Evolutionary conservation across 2,888 invertebrate genomes (phyloP).

Genomic region (Nephrotoma flavescens): DNA sequence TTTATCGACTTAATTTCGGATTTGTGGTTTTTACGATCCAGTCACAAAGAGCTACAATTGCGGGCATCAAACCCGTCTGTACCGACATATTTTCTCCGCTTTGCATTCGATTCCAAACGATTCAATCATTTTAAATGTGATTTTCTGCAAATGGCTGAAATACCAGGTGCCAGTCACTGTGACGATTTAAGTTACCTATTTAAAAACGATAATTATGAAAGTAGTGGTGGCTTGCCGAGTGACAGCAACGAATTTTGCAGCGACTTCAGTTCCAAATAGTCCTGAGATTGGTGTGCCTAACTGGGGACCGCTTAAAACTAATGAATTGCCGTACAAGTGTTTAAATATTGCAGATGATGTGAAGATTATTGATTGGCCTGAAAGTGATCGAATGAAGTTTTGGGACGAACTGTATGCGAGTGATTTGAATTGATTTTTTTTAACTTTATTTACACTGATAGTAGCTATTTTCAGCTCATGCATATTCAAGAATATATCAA

Average conservation of each 20-base stretch:
- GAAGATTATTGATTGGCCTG: constrained; percentile 21
- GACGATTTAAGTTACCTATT: constrained; percentile 29
- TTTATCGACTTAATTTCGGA: not conserved
- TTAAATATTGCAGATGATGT: constrained; percentile 9
- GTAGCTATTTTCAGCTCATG: too few species aligned
- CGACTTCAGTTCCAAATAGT: constrained; percentile 30
- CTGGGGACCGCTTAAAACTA: not conserved
- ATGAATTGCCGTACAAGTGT: not conserved
- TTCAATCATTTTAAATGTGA: constrained; percentile 23
- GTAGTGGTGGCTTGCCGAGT: not conserved
- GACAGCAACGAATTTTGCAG: constrained; percentile 33
- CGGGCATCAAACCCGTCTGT: constrained; percentile 14
- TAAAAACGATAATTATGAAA: constrained; percentile 12
- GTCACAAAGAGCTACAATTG: not conserved
- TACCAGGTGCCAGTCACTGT: constrained; percentile 24
- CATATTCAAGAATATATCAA: too few species aligned
- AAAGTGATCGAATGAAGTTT: constrained; percentile 19
- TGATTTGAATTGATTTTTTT: not conserved
- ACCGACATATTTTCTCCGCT: constrained; percentile 28
- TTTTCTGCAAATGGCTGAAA: constrained; percentile 14
- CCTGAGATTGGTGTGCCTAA: not conserved
- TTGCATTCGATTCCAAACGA: constrained; percentile 29
- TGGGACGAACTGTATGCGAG: constrained; percentile 18
- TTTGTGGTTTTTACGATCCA: not conserved
- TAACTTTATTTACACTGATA: too few species aligned